Evolutionary conservation across 2,797 vertebrate species (phyloP).

Genomic region (Apodemus agrarius): DNA sequence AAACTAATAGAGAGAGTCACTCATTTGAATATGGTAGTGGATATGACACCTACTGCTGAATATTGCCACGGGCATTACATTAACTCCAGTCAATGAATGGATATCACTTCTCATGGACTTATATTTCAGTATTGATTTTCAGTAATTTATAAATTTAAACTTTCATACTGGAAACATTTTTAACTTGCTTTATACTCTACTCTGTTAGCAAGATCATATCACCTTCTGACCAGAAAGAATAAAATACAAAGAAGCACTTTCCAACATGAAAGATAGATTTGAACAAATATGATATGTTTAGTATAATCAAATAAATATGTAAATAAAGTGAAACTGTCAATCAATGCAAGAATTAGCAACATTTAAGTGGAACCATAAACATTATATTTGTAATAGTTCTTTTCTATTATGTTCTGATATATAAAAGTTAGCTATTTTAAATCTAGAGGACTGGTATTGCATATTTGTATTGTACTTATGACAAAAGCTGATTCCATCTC

Average conservation of each 20-base stretch:
- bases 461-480: conserved; percentile 5
- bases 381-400: not conserved
- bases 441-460: not conserved
- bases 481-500: not conserved
- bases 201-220: not conserved
- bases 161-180: not conserved
- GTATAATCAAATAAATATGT: not conserved
- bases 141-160: conserved; percentile 6
- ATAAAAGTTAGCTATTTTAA: conserved; percentile 12
- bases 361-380: not conserved
- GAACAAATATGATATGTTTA: not conserved
- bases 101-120: not conserved
- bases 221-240: not conserved
- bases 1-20: not conserved
- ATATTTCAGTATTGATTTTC: not conserved
- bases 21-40: not conserved
- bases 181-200: not conserved
- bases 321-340: not conserved
- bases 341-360: not conserved
- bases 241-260: conserved; percentile 3
- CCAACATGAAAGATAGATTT: not conserved
- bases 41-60: not conserved
- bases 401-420: not conserved
- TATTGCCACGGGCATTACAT: not conserved
- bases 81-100: not conserved